Evolutionary conservation across 2,888 invertebrate species (phyloP).

Genomic region (Nezara viridula): DNA sequence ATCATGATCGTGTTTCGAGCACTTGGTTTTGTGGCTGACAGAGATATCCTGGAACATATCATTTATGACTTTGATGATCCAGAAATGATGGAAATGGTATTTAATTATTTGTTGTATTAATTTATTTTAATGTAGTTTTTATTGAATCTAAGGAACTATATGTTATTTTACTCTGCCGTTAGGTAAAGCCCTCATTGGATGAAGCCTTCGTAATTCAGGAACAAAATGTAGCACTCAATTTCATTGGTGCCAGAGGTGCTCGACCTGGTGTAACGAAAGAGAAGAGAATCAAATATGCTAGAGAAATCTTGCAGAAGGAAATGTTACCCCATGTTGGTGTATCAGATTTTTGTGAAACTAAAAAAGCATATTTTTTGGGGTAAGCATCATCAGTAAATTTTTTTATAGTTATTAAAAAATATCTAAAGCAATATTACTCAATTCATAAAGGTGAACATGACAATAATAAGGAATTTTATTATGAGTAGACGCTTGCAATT

Average conservation of each 20-base stretch:
- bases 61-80: conserved; percentile 99
- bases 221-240: conserved; percentile 98
- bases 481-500: too few species aligned
- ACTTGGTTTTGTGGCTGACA: conserved; percentile 98
- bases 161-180: conserved; percentile 48
- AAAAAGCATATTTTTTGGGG: conserved; percentile 98
- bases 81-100: conserved; percentile 99
- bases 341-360: conserved; percentile 99
- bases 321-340: conserved; percentile 99
- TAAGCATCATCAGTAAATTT: conserved; percentile 66
- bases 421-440: too few species aligned
- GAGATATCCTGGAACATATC: conserved; percentile 99
- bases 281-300: conserved; percentile 98
- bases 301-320: conserved; percentile 99
- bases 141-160: not conserved
- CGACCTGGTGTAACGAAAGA: conserved; percentile 98
- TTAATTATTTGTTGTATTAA: not conserved
- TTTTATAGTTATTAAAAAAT: not conserved
- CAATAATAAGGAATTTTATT: too few species aligned
- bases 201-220: conserved; percentile 99
- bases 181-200: conserved; percentile 95
- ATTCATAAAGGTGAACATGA: too few species aligned
- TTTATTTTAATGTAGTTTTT: not conserved
- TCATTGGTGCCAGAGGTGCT: conserved; percentile 98
- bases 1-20: conserved; percentile 99